Percentiles rank a stretch among this genome's conserved stretches.
Evolutionary conservation across 2,888 invertebrate genomes (phyloP).

Genomic region (Ectropis crepuscularia): DNA sequence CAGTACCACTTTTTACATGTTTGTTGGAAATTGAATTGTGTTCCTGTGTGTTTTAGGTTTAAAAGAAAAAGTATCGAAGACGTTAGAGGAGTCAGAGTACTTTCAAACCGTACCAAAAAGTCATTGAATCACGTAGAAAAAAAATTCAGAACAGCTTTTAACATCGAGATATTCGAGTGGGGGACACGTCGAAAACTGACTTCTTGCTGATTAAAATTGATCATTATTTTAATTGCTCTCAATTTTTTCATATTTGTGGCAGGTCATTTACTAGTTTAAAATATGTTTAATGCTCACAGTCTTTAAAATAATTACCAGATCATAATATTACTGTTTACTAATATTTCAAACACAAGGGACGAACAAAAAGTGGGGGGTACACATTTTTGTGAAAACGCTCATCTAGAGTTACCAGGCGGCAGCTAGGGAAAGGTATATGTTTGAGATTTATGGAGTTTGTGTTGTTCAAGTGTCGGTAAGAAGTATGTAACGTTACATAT

Average conservation of each 20-base stretch:
- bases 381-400: background rate
- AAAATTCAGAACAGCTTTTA: background rate
- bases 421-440: too few species aligned
- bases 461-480: too few species aligned
- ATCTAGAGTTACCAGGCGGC: too few species aligned
- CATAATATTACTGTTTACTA: background rate
- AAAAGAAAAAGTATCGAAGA: background rate
- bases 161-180: background rate
- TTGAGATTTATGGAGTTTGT: too few species aligned
- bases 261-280: background rate
- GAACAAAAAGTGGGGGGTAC: too few species aligned
- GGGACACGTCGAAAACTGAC: background rate
- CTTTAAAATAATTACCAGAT: background rate
- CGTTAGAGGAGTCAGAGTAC: background rate
- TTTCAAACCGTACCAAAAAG: background rate
- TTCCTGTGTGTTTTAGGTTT: background rate
- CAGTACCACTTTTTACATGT: background rate
- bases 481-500: too few species aligned
- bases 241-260: background rate
- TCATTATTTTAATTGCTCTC: background rate
- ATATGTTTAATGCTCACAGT: background rate
- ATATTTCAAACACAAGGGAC: background rate
- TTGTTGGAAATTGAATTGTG: background rate
- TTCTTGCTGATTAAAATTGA: background rate
- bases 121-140: background rate